Base-by-base conservation (phyloP, 2,888 invertebrate genomes). In the Rotaria magnacalcarata region DNA sequence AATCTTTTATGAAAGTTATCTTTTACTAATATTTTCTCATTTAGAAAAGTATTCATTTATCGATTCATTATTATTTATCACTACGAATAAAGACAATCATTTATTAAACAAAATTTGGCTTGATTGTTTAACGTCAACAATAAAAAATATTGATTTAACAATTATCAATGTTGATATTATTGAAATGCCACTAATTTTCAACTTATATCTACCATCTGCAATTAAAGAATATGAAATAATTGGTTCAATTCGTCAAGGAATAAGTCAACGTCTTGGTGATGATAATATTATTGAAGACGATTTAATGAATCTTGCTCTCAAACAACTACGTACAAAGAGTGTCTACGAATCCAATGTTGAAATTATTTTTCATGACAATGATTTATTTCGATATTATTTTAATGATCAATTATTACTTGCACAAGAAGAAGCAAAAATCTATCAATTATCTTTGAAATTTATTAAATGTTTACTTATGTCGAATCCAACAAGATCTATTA, bases 381-480 rank as follows among this genome's bases (percentile, higher is more conserved):
- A 43, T 47, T 47, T 80, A n/a, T 80, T 80, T 80, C 24, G 21
- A n/a, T 80, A 80, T 47, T 80, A 80, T 80, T 80, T 47, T 47
- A 10, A 80, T 80, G 80, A 80, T 80, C 80, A 47, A n/a, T 47
- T 80, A 80, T 47, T n/a, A 47, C n/a, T 80, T 24, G 21, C n/a
- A 24, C 43, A 24, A 47, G 47, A 80, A n/a, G 80, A 80, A 47
- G 47, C 43, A 0, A 80, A 80, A 80, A 80, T 80, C n/a, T 67
- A 67, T 67, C 43, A 80, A 43, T 80, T 80, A 80, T 47, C 80
- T 4, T n/a, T 47, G 24, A 0, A 3, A n/a, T 80, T 80, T 80
- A 14, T 80, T n/a, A 47, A 47, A 47, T 19, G 14, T n/a, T 80
- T 80, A 80, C n/a, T 80, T 14, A 24, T 43, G 47, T 11, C 47